Evolutionary conservation across 2,797 vertebrate genomes (phyloP).

Genomic region (Pogoniulus pusillus): DNA sequence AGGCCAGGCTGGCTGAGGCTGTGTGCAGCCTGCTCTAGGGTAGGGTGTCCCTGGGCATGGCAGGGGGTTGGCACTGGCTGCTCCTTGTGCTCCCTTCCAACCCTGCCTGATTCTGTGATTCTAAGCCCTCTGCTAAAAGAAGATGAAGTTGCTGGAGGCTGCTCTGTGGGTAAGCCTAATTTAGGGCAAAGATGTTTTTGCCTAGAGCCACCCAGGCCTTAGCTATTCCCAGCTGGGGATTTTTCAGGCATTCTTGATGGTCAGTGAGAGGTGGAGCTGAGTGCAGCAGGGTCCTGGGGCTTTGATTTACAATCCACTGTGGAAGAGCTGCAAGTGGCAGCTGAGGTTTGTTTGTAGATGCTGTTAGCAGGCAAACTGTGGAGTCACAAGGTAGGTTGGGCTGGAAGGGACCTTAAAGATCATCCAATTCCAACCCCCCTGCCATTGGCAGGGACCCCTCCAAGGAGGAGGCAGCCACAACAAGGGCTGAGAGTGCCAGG

Average conservation of each 20-base stretch:
- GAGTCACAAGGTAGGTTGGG: too few species aligned
- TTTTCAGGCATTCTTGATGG: background rate
- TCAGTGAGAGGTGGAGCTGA: background rate
- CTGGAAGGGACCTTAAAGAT: too few species aligned
- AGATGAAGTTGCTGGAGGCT: background rate
- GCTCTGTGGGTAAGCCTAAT: background rate
- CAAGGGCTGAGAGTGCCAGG: too few species aligned
- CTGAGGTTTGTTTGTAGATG: background rate
- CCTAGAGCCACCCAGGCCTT: background rate
- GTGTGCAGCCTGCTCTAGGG: too few species aligned
- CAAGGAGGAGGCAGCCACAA: too few species aligned
- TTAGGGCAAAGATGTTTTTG: background rate
- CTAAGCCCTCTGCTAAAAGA: background rate
- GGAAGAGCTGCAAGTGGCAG: background rate
- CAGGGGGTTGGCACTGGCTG: too few species aligned
- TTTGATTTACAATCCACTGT: background rate
- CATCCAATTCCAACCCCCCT: too few species aligned
- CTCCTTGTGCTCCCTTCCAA: too few species aligned
- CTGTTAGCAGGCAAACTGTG: background rate
- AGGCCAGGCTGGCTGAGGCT: too few species aligned
- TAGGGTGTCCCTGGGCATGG: too few species aligned
- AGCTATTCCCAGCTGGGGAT: background rate
- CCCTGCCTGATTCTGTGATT: too few species aligned
- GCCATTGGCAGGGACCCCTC: too few species aligned
- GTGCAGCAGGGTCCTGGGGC: background rate